Conservation (phyloP, 2,888 invertebrate species). For the Brenthis hecate region DNA sequence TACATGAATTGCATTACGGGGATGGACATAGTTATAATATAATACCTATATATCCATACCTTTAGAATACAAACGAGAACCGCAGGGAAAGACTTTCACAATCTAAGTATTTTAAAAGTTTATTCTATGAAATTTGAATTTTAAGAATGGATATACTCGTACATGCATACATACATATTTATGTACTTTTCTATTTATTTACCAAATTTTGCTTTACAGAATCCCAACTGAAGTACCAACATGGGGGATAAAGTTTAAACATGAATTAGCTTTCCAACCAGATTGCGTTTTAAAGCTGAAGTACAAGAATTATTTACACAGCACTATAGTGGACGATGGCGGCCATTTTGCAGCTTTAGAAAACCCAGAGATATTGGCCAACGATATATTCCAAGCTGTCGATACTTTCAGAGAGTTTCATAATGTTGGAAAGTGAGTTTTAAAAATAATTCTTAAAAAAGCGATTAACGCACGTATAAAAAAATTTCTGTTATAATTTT, state of each 20-base stretch:
- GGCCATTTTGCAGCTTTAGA: slow-evolving; percentile 95
- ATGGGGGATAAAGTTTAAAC: slow-evolving; percentile 87
- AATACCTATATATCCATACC: too few relatives aligned
- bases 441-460: not conserved
- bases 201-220: slow-evolving; percentile 59
- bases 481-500: too few relatives aligned
- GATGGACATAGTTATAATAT: too few relatives aligned
- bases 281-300: slow-evolving; percentile 82
- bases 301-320: slow-evolving; percentile 86
- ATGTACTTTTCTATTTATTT: not conserved
- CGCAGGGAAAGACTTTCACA: too few relatives aligned
- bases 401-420: slow-evolving; percentile 67
- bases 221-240: slow-evolving; percentile 86
- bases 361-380: slow-evolving; percentile 86
- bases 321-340: slow-evolving; percentile 85
- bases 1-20: too few relatives aligned
- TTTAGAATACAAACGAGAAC: too few relatives aligned
- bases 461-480: not conserved
- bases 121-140: too few relatives aligned
- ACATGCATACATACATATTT: too few relatives aligned
- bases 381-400: slow-evolving; percentile 86
- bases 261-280: slow-evolving; percentile 85
- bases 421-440: slow-evolving; percentile 42
- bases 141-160: too few relatives aligned
- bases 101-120: too few relatives aligned